Evolutionary conservation across 2,113 vertebrate species (phyloP).

Genomic region (Acanthochromis polyacanthus): DNA sequence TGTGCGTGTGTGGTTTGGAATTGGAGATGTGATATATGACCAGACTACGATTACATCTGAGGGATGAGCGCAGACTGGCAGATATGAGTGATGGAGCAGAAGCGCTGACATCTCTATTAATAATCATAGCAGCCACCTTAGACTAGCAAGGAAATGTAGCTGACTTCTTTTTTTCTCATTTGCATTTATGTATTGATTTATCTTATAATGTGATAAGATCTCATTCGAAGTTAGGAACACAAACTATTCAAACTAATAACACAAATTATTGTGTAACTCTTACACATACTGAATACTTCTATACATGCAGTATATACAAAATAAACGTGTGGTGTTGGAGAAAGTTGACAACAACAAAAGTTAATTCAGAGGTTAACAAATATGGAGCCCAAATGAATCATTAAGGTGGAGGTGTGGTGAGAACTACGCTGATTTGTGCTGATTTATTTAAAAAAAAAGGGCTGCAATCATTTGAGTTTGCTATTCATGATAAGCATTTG

Average conservation of each 20-base stretch:
- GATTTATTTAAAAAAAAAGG: too few species aligned
- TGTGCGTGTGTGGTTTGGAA: conserved; percentile 4
- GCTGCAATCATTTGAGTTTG: too few species aligned
- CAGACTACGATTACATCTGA: conserved; percentile 29
- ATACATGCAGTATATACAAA: not conserved
- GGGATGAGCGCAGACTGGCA: conserved; percentile 34
- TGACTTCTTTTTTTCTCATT: not conserved
- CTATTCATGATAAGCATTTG: too few species aligned
- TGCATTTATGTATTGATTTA: not conserved
- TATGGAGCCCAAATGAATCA: too few species aligned
- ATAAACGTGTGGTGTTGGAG: too few species aligned
- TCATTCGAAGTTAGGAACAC: not conserved
- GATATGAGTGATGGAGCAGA: conserved; percentile 42
- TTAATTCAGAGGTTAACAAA: too few species aligned
- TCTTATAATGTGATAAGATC: not conserved
- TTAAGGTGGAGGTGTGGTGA: too few species aligned
- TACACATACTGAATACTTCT: not conserved
- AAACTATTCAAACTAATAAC: not conserved
- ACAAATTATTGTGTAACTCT: too few species aligned
- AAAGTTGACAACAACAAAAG: too few species aligned
- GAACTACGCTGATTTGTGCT: too few species aligned
- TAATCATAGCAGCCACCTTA: conserved; percentile 36
- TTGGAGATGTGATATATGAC: conserved; percentile 20
- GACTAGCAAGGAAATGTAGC: not conserved
- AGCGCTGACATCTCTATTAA: conserved; percentile 54